phyloP scores from a whole-genome alignment of 2,797 vertebrate species.

The Micromesistius poutassou region DNA sequence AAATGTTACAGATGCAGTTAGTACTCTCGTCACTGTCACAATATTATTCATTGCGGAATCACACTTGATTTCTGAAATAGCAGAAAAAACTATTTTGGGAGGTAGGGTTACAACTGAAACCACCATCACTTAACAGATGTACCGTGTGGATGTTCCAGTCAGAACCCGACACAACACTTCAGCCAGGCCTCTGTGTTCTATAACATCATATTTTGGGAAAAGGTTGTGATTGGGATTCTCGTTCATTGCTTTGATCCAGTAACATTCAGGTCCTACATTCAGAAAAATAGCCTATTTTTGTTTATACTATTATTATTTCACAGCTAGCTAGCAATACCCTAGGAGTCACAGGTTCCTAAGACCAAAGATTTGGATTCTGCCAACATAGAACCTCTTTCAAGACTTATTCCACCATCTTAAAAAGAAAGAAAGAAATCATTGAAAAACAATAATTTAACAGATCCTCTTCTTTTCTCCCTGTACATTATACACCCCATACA shows the following conservation, averaged over 20 bases:
- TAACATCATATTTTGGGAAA: neutral
- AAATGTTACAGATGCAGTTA: slow-evolving; percentile 58
- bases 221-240: slow-evolving; percentile 28
- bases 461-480: neutral
- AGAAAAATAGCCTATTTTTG: slow-evolving; percentile 66
- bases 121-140: neutral
- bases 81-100: neutral
- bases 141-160: neutral
- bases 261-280: slow-evolving; percentile 72
- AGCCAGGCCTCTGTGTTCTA: neutral
- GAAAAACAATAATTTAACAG: neutral
- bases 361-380: slow-evolving; percentile 54
- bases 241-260: slow-evolving; percentile 63
- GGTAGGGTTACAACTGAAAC: neutral
- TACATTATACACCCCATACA: slow-evolving; percentile 2
- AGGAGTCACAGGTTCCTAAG: slow-evolving; percentile 47
- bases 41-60: slow-evolving; percentile 25
- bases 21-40: slow-evolving; percentile 41
- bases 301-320: slow-evolving; percentile 71
- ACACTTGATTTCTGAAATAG: slow-evolving; percentile 18
- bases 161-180: neutral
- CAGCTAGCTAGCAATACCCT: slow-evolving; percentile 59
- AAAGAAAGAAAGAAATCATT: neutral
- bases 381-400: slow-evolving; percentile 59
- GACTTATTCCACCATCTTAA: slow-evolving; percentile 38